A percentile compares a stretch with the other conserved stretches of the same genome.
Evolutionary conservation across 2,797 vertebrate species (phyloP).

Genomic region (Xiphophorus birchmanni): DNA sequence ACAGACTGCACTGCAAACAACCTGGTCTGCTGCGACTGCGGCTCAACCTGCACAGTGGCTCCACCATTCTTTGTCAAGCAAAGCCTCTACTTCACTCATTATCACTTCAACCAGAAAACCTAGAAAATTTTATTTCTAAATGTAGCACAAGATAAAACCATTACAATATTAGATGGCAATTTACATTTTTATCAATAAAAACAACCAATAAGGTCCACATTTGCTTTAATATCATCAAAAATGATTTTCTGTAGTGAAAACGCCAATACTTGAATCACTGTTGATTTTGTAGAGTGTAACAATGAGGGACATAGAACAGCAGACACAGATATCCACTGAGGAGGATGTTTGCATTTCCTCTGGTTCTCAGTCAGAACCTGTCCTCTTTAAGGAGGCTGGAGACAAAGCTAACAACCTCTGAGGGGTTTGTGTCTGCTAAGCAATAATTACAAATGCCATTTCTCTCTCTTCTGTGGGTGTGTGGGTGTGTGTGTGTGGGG

Average conservation of each 20-base stretch:
- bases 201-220: not conserved
- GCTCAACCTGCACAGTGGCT: not conserved
- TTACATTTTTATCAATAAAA: not conserved
- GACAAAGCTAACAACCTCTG: constrained; percentile 28
- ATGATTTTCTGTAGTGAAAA: not conserved
- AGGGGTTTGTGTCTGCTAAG: constrained; percentile 65
- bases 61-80: not conserved
- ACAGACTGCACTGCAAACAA: constrained; percentile 37
- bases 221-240: not conserved
- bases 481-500: constrained; percentile 8
- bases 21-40: not conserved
- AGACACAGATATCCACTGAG: not conserved
- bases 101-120: not conserved
- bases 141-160: not conserved
- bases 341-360: constrained; percentile 32
- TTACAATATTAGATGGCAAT: not conserved
- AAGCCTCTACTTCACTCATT: not conserved
- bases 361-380: constrained; percentile 21
- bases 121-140: not conserved
- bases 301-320: not conserved
- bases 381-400: constrained; percentile 49
- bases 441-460: constrained; percentile 11
- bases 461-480: constrained; percentile 4
- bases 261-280: not conserved
- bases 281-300: not conserved